Base-by-base conservation (phyloP, 2,797 vertebrate species). In the Myripristis murdjan region DNA sequence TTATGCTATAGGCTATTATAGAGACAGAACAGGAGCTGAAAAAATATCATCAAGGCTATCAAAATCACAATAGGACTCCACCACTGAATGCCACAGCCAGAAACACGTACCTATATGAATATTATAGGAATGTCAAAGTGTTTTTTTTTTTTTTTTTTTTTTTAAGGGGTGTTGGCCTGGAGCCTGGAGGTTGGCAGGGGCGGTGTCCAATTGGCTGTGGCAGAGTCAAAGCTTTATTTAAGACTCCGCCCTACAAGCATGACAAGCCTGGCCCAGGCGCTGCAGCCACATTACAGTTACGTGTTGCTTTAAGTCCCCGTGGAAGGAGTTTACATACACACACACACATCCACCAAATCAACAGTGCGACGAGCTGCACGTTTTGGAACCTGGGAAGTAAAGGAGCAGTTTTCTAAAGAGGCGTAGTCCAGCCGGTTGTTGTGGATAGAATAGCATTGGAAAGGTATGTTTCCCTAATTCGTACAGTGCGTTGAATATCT, bases 201-300 rank as follows among this genome's bases (percentile, higher is more conserved):
- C 64, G 56, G 22, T 44, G 73, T 72, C 74, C 88, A 86, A 96
- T 96, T 96, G 95, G 95, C 92, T 93, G 90, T 78, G 78, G 62
- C 64, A 69, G 58, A 90, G 87, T 91, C 92, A 85, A 90, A 93
- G 92, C 66, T 92, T 52, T 61, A 49, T 28, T 59, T 43, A n/a
- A 76, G 82, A 75, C 90, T 93, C 95, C 95, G 84, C 95, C 93
- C 85, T 56, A 46, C 20, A 49, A 73, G 74, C 69, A 82, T 87
- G 91, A 90, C 86, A 82, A 88, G 82, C 80, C 87, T 88, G 74
- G 85, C 85, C 88, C 88, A 54, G 77, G 70, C 70, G 80, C 89
- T 89, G 89, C 91, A 92, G 85, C 77, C 85, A 70, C 79, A 51
- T 41, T 64, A 35, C 70, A 81, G 75, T 87, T 74, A 86, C 89